phyloP scores from a whole-genome alignment of 1,140 invertebrate genomes.

The Aradophagus sp. region DNA sequence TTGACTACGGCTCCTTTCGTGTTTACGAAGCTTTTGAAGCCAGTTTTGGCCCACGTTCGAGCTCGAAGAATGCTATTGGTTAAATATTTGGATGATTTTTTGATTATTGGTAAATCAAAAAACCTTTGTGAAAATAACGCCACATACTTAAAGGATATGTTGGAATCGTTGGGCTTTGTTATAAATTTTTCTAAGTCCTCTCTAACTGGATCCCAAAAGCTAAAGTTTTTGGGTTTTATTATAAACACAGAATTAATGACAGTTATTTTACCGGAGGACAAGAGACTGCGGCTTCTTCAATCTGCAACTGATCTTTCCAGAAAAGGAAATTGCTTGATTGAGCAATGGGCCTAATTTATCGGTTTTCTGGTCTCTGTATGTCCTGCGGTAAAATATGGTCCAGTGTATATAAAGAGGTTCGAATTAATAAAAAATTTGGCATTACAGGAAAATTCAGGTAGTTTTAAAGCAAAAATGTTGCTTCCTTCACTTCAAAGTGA shows the following conservation, averaged over 20 bases:
- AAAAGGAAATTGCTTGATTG: too few species aligned
- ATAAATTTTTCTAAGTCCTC: background rate
- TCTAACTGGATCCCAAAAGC: background rate
- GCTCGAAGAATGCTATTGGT: conserved; percentile 1
- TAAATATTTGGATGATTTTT: conserved; percentile 11
- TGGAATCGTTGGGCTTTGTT: conserved; percentile 1
- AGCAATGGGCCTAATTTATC: too few species aligned
- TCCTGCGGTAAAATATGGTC: too few species aligned
- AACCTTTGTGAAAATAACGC: background rate
- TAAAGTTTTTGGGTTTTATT: conserved; percentile 13
- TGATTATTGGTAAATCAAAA: conserved; percentile 1
- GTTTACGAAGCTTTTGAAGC: conserved; percentile 16
- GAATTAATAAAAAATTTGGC: too few species aligned
- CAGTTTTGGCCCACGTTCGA: background rate
- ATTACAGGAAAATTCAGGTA: too few species aligned
- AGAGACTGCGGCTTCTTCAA: background rate
- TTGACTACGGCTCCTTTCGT: conserved; percentile 4
- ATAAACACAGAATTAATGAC: conserved; percentile 6
- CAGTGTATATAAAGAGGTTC: too few species aligned
- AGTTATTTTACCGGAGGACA: conserved; percentile 10
- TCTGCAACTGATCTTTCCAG: background rate
- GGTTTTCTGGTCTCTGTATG: too few species aligned
- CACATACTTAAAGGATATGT: background rate
- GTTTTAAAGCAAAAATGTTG: too few species aligned
- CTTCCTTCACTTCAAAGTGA: background rate